A percentile compares a stretch with the other conserved stretches of the same genome.
Evolutionary conservation across 2,113 vertebrate species (phyloP).

Genomic region (Hemibagrus wyckioides): DNA sequence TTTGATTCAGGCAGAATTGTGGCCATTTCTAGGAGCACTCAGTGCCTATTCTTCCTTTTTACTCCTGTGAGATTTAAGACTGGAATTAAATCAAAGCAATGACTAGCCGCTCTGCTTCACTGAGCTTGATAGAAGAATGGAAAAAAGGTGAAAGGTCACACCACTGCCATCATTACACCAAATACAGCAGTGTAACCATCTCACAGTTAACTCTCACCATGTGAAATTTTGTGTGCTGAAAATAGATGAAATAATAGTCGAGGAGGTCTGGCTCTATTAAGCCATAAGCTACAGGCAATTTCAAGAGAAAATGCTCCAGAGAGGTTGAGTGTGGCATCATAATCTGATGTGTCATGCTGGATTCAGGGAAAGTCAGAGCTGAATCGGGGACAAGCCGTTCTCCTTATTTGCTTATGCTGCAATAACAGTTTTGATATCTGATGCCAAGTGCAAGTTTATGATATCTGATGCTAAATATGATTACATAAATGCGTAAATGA

Average conservation of each 20-base stretch:
- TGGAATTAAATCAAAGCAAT: constrained; percentile 66
- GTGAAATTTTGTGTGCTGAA: constrained; percentile 26
- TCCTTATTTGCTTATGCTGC: neutral
- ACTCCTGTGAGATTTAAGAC: constrained; percentile 63
- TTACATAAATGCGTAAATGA: neutral
- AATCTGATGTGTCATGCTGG: constrained; percentile 3
- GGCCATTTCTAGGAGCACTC: constrained; percentile 53
- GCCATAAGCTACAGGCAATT: constrained; percentile 30
- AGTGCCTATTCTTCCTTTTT: constrained; percentile 46
- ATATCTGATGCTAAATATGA: neutral
- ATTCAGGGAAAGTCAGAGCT: neutral
- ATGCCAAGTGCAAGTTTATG: neutral
- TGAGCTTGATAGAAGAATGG: constrained; percentile 46
- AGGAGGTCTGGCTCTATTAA: neutral
- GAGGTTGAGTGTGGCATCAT: neutral
- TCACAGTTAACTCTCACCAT: constrained; percentile 22
- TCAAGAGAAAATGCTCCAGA: constrained; percentile 6
- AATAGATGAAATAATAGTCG: constrained; percentile 30
- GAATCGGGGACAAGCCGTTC: neutral
- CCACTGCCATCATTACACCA: constrained; percentile 20
- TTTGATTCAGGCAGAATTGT: constrained; percentile 48
- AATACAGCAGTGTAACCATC: constrained; percentile 20
- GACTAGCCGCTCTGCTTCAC: constrained; percentile 50
- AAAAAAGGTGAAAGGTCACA: constrained; percentile 63
- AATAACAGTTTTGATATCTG: neutral